Conservation (phyloP, 2,888 invertebrate genomes). For the Papilio gigon region DNA sequence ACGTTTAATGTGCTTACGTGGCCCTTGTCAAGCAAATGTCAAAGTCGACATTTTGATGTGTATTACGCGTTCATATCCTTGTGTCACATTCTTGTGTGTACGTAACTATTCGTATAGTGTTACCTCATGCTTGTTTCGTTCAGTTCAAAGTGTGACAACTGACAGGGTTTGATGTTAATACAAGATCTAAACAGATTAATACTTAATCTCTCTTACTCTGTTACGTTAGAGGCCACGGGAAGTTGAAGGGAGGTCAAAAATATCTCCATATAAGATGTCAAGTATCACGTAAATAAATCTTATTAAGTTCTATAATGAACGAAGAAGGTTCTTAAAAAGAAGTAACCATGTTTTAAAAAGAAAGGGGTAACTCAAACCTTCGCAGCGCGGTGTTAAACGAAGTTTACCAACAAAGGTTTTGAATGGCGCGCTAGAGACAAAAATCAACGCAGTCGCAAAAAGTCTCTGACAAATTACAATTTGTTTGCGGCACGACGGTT, state of each 20-base stretch:
- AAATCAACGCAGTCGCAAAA: slow-evolving; percentile 24
- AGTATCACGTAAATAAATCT: too few species aligned
- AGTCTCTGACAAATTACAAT: slow-evolving; percentile 34
- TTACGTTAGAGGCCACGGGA: too few species aligned
- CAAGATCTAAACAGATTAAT: too few species aligned
- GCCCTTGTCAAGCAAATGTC: slow-evolving; percentile 12
- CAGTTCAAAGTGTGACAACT: too few species aligned
- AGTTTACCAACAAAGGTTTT: slow-evolving; percentile 8
- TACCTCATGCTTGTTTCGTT: too few species aligned
- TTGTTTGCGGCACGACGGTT: slow-evolving; percentile 38
- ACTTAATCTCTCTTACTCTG: too few species aligned
- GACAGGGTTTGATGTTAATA: too few species aligned
- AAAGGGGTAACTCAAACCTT: background rate
- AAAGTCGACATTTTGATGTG: background rate
- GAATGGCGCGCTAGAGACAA: slow-evolving; percentile 12
- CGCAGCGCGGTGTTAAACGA: background rate
- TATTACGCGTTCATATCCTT: background rate
- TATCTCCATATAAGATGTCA: too few species aligned
- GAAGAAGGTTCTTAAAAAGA: background rate
- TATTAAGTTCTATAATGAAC: too few species aligned
- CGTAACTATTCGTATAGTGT: too few species aligned
- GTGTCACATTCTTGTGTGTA: background rate
- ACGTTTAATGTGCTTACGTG: background rate
- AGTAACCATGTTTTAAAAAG: background rate
- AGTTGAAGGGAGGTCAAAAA: too few species aligned